phyloP scores from a whole-genome alignment of 2,888 invertebrate species.

The Heliconius cydno region DNA sequence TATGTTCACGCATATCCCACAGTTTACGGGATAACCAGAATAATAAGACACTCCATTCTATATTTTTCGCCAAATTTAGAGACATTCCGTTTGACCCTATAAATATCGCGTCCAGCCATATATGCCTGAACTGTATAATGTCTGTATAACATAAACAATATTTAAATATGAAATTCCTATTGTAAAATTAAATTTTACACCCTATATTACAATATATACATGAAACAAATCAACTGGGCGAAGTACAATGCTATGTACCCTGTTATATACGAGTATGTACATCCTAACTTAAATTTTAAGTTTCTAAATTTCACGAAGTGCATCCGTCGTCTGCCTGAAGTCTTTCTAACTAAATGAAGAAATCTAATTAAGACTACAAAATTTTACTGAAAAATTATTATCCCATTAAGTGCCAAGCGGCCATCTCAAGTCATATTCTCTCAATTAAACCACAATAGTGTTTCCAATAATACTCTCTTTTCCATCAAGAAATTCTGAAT shows the following conservation, averaged over 20 bases:
- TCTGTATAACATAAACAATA: slow-evolving; percentile 48
- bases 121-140: background rate
- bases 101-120: background rate
- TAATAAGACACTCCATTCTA: background rate
- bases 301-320: background rate
- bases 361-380: background rate
- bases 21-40: background rate
- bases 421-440: slow-evolving; percentile 25
- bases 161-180: slow-evolving; percentile 27
- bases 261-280: slow-evolving; percentile 58
- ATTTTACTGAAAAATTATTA: slow-evolving; percentile 20
- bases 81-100: background rate
- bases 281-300: slow-evolving; percentile 39
- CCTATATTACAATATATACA: slow-evolving; percentile 70
- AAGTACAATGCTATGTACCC: slow-evolving; percentile 60
- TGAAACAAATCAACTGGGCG: slow-evolving; percentile 66
- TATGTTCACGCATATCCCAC: background rate
- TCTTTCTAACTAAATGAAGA: background rate
- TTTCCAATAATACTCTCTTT: slow-evolving; percentile 79
- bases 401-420: slow-evolving; percentile 42
- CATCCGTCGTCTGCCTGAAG: background rate
- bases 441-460: slow-evolving; percentile 77
- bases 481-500: slow-evolving; percentile 89
- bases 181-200: slow-evolving; percentile 53
- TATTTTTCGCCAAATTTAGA: background rate